Base-by-base conservation (phyloP, 2,888 invertebrate species). In the Cheilosia vernalis region DNA sequence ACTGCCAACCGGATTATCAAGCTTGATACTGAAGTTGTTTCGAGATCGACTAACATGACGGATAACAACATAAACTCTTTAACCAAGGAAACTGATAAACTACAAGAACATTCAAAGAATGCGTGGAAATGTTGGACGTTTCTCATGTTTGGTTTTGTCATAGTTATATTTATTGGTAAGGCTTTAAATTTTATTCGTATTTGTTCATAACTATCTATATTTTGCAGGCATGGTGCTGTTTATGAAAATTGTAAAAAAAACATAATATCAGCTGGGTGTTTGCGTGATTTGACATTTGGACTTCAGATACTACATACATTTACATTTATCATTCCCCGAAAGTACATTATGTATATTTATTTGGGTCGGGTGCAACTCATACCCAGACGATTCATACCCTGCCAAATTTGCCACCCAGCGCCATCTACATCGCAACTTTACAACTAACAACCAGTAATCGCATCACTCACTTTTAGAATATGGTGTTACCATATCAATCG, bases 101-200 rank as follows among this genome's bases (percentile, higher is more conserved):
- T 98, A 44, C 95, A 96, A 87, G 96, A 96, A 87, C 97, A 98
- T 92, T 97, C 97, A 24, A 94, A 95, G 87, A 95, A 96, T 85
- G 96, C 97, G 0, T 98, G 97, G 95, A 97, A 97, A 90, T 98
- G 98, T 92, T 98, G 98, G 98, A 95, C 98, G 87, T 98, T 98
- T 97, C 92, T 98, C 44, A 96, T 98, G 96, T 93, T 98, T 69
- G 94, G 95, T 6, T 93, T 97, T 61, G 98, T 98, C 58, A 94
- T 97, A 91, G 93, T 95, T 74, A 95, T 97, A 88, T 98, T 98
- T 93, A 95, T 98, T 84, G 96, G 97, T 97, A 92, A 94, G 96
- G 93, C 87, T 53, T 24, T 58, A 7, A 6, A 19, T 19, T 33
- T 40, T 27, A 7, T 37, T 27, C 0, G 37, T 13, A 27, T 63